These are phyloP conservation scores for Sceloporus tristichus DNA, from an alignment of 2,113 vertebrate species.

Conservation along the genomic window DNA sequence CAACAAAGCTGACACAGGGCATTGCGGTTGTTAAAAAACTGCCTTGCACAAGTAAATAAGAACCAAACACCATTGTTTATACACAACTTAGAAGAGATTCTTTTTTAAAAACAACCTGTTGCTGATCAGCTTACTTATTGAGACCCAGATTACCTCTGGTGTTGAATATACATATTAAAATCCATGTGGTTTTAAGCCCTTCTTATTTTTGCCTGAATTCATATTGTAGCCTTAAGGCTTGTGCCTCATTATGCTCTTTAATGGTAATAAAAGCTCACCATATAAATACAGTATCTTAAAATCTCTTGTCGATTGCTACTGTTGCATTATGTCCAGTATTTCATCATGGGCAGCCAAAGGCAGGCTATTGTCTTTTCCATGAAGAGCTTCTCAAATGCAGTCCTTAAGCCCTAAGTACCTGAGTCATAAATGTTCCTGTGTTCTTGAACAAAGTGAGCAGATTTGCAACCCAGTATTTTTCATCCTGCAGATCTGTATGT, in stretches of 20 bases:
- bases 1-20: conserved; percentile 50
- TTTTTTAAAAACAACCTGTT: conserved; percentile 43
- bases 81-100: conserved; percentile 33
- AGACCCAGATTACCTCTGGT: conserved; percentile 33
- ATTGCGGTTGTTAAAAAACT: conserved; percentile 50
- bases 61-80: conserved; percentile 5
- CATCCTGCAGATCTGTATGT: conserved; percentile 63
- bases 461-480: conserved; percentile 76
- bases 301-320: conserved; percentile 74
- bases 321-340: conserved; percentile 69
- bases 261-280: conserved; percentile 60
- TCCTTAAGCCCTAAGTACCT: conserved; percentile 73
- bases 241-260: conserved; percentile 71
- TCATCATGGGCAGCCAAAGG: conserved; percentile 73
- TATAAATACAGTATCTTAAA: conserved; percentile 72
- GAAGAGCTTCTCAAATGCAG: conserved; percentile 67
- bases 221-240: conserved; percentile 77
- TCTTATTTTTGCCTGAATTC: conserved; percentile 65
- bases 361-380: conserved; percentile 68
- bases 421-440: conserved; percentile 73
- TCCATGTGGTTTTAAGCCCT: conserved; percentile 63
- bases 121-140: conserved; percentile 50
- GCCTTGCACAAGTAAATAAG: conserved; percentile 47
- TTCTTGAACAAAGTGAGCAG: conserved; percentile 77
- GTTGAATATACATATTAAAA: conserved; percentile 60